Conservation (phyloP, 2,888 invertebrate genomes). For the Tolmerus cingulatus region DNA sequence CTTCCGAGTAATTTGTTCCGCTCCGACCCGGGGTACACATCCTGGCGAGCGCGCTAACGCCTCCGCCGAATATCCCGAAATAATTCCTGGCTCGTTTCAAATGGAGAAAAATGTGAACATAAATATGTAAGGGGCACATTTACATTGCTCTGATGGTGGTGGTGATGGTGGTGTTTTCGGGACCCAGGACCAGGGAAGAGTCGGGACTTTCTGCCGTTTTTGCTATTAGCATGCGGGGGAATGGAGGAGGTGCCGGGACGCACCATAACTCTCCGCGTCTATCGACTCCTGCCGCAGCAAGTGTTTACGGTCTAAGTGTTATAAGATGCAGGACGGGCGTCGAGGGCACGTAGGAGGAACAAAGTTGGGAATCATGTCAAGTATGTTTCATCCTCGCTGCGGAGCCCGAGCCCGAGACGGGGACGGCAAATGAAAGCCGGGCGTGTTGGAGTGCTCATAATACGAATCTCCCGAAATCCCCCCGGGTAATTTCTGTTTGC, state of each 20-base stretch:
- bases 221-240: background rate
- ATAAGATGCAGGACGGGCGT: constrained; percentile 28
- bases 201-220: constrained; percentile 9
- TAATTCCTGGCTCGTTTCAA: constrained; percentile 27
- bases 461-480: constrained; percentile 49
- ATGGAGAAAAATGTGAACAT: constrained; percentile 29
- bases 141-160: background rate
- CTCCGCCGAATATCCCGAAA: background rate
- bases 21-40: background rate
- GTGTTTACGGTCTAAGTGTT: constrained; percentile 31
- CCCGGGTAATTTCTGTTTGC: constrained; percentile 51
- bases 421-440: constrained; percentile 49
- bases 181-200: background rate
- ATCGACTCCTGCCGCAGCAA: constrained; percentile 25
- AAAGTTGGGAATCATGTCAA: constrained; percentile 49
- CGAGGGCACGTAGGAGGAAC: constrained; percentile 30
- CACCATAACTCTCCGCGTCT: constrained; percentile 19
- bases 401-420: background rate
- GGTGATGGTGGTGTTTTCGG: background rate
- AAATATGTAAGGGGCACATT: constrained; percentile 27
- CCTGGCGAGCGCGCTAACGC: constrained; percentile 1
- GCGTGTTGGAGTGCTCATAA: constrained; percentile 52
- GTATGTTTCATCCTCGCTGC: constrained; percentile 38
- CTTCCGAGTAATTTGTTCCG: constrained; percentile 12
- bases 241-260: background rate